A percentile compares a stretch with the other conserved stretches of the same genome.
Evolutionary conservation across 2,113 vertebrate species (phyloP).

Genomic region (Atrichornis clamosus): DNA sequence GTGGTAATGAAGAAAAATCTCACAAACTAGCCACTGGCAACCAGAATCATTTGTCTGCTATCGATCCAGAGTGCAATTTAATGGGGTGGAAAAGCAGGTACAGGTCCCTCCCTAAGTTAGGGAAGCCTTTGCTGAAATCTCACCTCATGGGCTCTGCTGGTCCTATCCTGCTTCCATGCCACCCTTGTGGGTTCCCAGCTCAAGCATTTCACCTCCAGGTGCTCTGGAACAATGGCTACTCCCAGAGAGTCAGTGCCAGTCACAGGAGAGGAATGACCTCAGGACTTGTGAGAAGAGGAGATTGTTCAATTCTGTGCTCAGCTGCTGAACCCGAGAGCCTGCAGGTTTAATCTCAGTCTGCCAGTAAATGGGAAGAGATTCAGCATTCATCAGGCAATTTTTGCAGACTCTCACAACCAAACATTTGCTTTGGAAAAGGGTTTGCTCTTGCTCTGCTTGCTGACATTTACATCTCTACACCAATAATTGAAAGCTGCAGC

Average conservation of each 20-base stretch:
- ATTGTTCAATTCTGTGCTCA: background rate
- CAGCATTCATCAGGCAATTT: background rate
- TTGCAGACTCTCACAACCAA: background rate
- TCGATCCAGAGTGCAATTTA: background rate
- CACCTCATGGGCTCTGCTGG: rapidly evolving
- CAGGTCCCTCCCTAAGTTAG: background rate
- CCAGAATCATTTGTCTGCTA: constrained; percentile 4
- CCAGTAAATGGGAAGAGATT: background rate
- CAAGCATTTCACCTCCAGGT: background rate
- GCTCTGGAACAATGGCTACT: background rate
- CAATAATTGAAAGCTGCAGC: background rate
- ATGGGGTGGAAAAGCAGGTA: background rate
- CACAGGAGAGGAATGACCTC: rapidly evolving
- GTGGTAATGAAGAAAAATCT: constrained; percentile 41
- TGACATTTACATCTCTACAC: background rate
- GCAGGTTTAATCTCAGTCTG: background rate
- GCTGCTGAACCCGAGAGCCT: background rate
- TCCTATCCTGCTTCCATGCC: background rate
- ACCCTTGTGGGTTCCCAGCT: background rate
- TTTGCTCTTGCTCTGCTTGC: background rate
- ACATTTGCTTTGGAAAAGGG: background rate
- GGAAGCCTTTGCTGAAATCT: background rate
- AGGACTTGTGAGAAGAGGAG: background rate
- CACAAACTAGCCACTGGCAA: background rate
- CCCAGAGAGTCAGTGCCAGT: rapidly evolving